phyloP scores from a whole-genome alignment of 2,113 vertebrate species.

The Catharus bicknelli region DNA sequence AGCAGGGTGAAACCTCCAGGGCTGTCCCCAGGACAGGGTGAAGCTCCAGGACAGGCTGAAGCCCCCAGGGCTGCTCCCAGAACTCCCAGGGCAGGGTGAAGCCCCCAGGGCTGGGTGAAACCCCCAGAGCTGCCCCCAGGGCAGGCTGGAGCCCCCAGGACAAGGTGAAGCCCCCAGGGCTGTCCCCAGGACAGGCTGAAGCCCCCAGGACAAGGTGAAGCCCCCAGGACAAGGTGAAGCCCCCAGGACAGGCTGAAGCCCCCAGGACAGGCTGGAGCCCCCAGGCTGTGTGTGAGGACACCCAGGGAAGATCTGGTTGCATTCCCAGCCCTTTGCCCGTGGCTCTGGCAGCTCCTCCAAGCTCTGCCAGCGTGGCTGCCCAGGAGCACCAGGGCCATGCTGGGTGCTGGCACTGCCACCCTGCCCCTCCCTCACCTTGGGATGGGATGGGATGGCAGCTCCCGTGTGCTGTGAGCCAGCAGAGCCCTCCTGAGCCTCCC shows the following conservation, averaged over 20 bases:
- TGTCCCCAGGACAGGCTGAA: too few relatives aligned
- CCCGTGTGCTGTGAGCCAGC: too few relatives aligned
- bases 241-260: too few relatives aligned
- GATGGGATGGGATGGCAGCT: neutral
- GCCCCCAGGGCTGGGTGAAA: too few relatives aligned
- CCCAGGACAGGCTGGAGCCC: too few relatives aligned
- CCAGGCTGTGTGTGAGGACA: neutral
- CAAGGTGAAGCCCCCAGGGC: too few relatives aligned
- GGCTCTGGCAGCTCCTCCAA: neutral
- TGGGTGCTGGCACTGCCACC: neutral
- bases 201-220: too few relatives aligned
- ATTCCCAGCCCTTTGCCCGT: neutral
- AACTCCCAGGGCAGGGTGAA: too few relatives aligned
- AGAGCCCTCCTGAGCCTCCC: neutral
- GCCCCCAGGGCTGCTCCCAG: neutral
- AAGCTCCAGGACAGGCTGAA: too few relatives aligned
- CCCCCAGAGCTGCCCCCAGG: too few relatives aligned
- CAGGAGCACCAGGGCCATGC: accelerated
- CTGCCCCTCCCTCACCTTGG: neutral
- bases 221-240: neutral
- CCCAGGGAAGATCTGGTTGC: neutral
- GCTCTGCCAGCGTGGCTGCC: accelerated
- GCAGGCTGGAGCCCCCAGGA: too few relatives aligned
- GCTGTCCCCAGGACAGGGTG: neutral
- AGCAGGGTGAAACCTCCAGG: too few relatives aligned